Conservation (phyloP, 2,888 invertebrate genomes). For the Dolomedes plantarius region DNA sequence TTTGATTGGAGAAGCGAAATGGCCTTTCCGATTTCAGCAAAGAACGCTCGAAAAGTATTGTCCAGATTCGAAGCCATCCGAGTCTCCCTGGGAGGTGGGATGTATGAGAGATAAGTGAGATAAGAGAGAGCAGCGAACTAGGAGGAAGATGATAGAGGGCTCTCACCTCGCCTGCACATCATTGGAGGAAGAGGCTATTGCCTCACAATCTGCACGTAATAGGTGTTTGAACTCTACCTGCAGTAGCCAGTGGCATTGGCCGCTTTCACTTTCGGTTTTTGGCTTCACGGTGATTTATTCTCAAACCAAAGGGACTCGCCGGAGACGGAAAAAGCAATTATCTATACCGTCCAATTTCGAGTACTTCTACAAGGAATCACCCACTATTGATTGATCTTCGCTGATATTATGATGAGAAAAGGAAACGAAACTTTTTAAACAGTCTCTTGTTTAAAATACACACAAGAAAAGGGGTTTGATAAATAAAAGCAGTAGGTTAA, state of each 20-base stretch:
- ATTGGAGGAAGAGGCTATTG: slow-evolving; percentile 59
- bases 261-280: slow-evolving; percentile 48
- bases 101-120: slow-evolving; percentile 17
- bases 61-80: not conserved
- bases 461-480: too few species aligned
- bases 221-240: slow-evolving; percentile 64
- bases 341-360: not conserved
- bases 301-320: slow-evolving; percentile 24
- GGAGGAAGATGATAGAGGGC: slow-evolving; percentile 44
- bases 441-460: too few species aligned
- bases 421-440: too few species aligned
- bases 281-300: slow-evolving; percentile 7
- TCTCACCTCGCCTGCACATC: slow-evolving; percentile 44
- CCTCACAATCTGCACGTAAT: slow-evolving; percentile 53
- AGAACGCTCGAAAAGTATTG: not conserved
- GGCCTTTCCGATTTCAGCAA: not conserved
- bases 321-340: not conserved
- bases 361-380: too few species aligned
- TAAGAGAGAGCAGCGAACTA: slow-evolving; percentile 54
- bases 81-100: not conserved
- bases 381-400: too few species aligned
- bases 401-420: too few species aligned
- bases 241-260: slow-evolving; percentile 54
- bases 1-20: not conserved
- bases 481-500: too few species aligned